phyloP scores from a whole-genome alignment of 2,888 invertebrate genomes.

The Thera britannica region DNA sequence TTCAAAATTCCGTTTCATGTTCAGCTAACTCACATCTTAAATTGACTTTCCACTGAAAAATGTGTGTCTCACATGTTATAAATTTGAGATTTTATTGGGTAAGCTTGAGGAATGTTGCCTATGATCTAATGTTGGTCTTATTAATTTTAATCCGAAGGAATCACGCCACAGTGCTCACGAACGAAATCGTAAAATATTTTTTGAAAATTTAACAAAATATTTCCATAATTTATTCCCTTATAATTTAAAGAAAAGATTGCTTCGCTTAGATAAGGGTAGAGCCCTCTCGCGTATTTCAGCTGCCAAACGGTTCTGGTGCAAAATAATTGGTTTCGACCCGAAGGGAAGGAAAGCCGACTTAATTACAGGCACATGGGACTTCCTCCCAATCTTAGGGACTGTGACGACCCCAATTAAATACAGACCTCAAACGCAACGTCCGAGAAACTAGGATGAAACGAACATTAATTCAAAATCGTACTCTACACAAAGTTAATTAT shows the following conservation, averaged over 20 bases:
- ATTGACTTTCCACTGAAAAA: slow-evolving; percentile 39
- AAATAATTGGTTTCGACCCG: slow-evolving; percentile 34
- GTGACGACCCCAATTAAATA: slow-evolving; percentile 31
- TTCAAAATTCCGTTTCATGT: slow-evolving; percentile 41
- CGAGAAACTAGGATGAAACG: slow-evolving; percentile 7
- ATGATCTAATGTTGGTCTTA: slow-evolving; percentile 40
- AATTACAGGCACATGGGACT: slow-evolving; percentile 37
- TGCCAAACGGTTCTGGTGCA: slow-evolving; percentile 25
- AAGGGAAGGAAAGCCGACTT: slow-evolving; percentile 34
- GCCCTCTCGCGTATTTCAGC: slow-evolving; percentile 22
- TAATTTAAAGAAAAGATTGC: slow-evolving; percentile 22
- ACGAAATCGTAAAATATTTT: slow-evolving; percentile 25
- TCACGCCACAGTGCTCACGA: slow-evolving; percentile 28
- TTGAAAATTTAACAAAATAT: slow-evolving; percentile 10
- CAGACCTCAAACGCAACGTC: slow-evolving; percentile 20
- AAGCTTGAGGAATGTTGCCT: slow-evolving; percentile 35
- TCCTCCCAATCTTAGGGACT: slow-evolving; percentile 32
- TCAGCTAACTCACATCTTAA: slow-evolving; percentile 41
- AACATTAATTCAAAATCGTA: neutral
- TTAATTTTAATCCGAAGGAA: slow-evolving; percentile 29
- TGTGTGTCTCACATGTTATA: slow-evolving; percentile 37
- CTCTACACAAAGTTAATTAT: neutral
- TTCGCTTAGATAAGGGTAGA: slow-evolving; percentile 21
- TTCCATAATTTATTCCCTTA: slow-evolving; percentile 19
- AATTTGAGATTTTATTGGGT: slow-evolving; percentile 43